phyloP scores from a whole-genome alignment of 1,140 invertebrate genomes.

The Asbolus verrucosus region DNA sequence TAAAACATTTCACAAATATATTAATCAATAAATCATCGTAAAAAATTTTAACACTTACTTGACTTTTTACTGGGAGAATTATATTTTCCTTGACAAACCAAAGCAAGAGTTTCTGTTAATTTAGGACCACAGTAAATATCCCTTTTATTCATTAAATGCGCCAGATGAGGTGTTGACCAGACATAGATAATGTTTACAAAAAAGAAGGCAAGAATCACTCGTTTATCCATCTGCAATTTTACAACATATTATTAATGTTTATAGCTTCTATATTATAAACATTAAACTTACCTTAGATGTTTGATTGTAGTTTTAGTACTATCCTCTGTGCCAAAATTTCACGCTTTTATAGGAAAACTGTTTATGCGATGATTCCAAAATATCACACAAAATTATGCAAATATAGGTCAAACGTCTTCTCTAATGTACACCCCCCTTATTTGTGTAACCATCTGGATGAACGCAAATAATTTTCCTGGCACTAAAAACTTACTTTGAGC shows the following conservation, averaged over 20 bases:
- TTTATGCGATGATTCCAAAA: conserved; percentile 9
- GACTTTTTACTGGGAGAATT: conserved; percentile 22
- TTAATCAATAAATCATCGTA: neutral
- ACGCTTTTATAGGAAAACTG: conserved; percentile 19
- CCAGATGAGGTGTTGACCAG: conserved; percentile 1
- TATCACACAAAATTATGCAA: conserved; percentile 29
- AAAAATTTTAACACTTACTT: conserved; percentile 6
- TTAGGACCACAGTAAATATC: neutral
- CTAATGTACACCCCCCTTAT: conserved; percentile 4
- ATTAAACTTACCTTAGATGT: conserved; percentile 4
- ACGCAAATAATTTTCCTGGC: conserved; percentile 2
- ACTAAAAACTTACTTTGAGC: neutral
- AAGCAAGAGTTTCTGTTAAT: neutral
- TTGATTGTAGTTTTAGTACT: conserved; percentile 5
- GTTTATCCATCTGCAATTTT: conserved; percentile 9
- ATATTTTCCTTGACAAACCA: conserved; percentile 9
- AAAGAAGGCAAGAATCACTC: neutral
- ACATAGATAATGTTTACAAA: too few species aligned
- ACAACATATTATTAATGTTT: too few species aligned
- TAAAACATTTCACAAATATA: neutral
- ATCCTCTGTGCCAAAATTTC: neutral
- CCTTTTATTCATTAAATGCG: conserved; percentile 6
- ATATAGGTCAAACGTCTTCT: conserved; percentile 21
- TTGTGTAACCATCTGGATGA: neutral
- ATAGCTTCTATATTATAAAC: too few species aligned